These are phyloP conservation scores for Callaeas wilsoni DNA, from an alignment of 2,113 vertebrate genomes.

Conservation along the genomic window DNA sequence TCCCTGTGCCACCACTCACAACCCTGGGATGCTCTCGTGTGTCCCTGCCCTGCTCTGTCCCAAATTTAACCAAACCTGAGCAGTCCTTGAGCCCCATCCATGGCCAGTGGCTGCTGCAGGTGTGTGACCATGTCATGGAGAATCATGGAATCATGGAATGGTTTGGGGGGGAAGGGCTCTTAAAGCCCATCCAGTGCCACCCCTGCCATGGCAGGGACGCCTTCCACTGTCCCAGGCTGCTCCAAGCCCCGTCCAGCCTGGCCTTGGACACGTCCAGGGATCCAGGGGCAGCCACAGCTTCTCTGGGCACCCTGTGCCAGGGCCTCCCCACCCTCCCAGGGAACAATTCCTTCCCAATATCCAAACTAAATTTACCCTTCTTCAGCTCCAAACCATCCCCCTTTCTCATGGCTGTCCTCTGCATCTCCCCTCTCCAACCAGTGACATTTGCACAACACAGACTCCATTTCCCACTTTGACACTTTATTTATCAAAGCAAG, in stretches of 20 bases:
- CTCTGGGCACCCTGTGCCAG: neutral
- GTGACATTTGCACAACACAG: neutral
- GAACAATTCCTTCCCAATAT: neutral
- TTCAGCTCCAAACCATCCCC: neutral
- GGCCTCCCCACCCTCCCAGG: neutral
- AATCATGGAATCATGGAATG: neutral
- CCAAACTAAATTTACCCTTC: neutral
- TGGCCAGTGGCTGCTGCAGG: rapidly evolving
- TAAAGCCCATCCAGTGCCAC: rapidly evolving
- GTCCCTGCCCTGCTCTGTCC: neutral
- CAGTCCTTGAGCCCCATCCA: too few relatives aligned
- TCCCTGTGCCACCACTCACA: neutral
- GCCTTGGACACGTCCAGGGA: neutral
- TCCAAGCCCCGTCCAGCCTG: neutral
- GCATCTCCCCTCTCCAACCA: neutral
- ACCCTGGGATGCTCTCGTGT: rapidly evolving
- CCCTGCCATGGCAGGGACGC: neutral
- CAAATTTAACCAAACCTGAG: neutral
- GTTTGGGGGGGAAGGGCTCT: neutral
- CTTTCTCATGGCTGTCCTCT: too few relatives aligned
- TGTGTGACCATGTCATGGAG: rapidly evolving
- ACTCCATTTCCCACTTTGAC: neutral
- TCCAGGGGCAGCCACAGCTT: neutral
- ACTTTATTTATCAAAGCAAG: neutral
- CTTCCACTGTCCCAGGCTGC: neutral